Conservation (phyloP, 2,888 invertebrate genomes). For the Apamea sordens region DNA sequence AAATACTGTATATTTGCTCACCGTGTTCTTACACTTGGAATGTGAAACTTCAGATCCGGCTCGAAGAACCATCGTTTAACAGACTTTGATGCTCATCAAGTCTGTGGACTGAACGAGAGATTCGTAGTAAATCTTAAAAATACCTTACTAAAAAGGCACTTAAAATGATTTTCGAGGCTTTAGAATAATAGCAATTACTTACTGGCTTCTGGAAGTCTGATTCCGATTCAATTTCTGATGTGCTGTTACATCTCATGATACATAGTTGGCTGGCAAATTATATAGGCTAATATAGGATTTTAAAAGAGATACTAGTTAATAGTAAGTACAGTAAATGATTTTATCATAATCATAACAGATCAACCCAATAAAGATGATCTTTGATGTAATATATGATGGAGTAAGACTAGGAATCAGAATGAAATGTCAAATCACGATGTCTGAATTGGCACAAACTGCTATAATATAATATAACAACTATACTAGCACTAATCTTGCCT, state of each 20-base stretch:
- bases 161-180: neutral
- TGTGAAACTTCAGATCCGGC: neutral
- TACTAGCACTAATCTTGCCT: neutral
- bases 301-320: neutral
- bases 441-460: neutral
- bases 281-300: neutral
- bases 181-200: neutral
- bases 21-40: neutral
- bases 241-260: neutral
- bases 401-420: neutral
- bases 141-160: neutral
- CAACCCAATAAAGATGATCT: neutral
- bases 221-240: conserved; percentile 1
- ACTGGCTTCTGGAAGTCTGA: neutral
- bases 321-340: neutral
- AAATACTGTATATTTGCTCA: neutral
- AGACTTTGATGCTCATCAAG: neutral
- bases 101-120: neutral
- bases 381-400: neutral
- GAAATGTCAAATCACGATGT: neutral
- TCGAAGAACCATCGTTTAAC: conserved; percentile 8
- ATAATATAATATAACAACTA: too few species aligned
- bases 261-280: neutral
- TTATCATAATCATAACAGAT: neutral
- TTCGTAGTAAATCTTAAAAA: neutral